Percentiles rank a stretch among this genome's conserved stretches.
phyloP scores from a whole-genome alignment of 2,888 invertebrate genomes.

The Trypoxylon attenuatum region DNA sequence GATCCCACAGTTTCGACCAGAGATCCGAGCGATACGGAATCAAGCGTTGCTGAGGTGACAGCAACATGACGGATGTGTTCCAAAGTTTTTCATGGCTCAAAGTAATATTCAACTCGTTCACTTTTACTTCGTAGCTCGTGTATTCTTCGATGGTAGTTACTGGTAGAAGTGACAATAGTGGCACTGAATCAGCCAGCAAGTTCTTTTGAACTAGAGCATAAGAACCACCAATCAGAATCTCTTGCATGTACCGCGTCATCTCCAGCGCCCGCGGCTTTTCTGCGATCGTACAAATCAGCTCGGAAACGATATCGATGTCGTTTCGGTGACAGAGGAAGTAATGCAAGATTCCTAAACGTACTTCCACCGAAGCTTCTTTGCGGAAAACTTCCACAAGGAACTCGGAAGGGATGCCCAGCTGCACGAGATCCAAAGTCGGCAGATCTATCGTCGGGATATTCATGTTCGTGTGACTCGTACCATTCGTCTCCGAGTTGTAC shows the following conservation, averaged over 20 bases:
- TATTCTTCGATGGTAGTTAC: conserved; percentile 80
- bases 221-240: conserved; percentile 86
- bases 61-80: conserved; percentile 88
- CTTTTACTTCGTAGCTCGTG: conserved; percentile 80
- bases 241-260: conserved; percentile 83
- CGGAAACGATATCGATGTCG: conserved; percentile 84
- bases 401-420: conserved; percentile 80
- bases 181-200: conserved; percentile 82
- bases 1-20: conserved; percentile 89
- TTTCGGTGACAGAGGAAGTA: conserved; percentile 87
- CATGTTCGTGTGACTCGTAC: conserved; percentile 12
- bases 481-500: conserved; percentile 24
- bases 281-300: conserved; percentile 80
- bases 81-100: conserved; percentile 85
- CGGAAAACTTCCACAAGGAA: conserved; percentile 83
- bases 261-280: conserved; percentile 80
- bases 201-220: conserved; percentile 83
- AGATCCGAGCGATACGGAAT: conserved; percentile 88
- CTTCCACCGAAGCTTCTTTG: conserved; percentile 81
- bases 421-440: conserved; percentile 84
- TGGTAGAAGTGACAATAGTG: conserved; percentile 83
- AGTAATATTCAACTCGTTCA: conserved; percentile 78
- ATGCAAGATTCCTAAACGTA: conserved; percentile 87
- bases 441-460: conserved; percentile 78
- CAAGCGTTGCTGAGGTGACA: conserved; percentile 89